Conservation (phyloP, 1,140 invertebrate genomes). For the Penaeus vannamei region DNA sequence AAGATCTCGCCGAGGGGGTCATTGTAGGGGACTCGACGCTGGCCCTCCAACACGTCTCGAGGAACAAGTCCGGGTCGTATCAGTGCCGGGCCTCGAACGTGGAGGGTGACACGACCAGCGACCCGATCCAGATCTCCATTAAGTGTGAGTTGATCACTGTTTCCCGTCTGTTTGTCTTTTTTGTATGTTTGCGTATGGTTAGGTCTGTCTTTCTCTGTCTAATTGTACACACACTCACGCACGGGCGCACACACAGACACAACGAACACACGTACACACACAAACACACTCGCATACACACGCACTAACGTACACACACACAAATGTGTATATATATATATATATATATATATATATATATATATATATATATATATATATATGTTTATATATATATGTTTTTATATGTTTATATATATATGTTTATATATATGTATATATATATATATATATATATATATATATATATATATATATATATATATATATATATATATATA, state of each 20-base stretch:
- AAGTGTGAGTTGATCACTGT: constrained; percentile 74
- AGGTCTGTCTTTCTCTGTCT: too few relatives aligned
- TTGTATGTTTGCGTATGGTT: too few relatives aligned
- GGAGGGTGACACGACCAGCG: constrained; percentile 76
- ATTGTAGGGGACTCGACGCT: constrained; percentile 80
- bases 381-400: not conserved
- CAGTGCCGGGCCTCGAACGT: constrained; percentile 78
- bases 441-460: constrained; percentile 11
- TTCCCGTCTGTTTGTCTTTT: not conserved
- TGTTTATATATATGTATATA: constrained; percentile 2
- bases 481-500: constrained; percentile 28
- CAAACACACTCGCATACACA: not conserved
- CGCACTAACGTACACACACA: not conserved
- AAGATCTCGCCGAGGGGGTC: constrained; percentile 78
- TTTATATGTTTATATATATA: not conserved
- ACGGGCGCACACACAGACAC: not conserved
- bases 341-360: not conserved
- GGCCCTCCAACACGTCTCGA: constrained; percentile 78
- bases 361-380: not conserved
- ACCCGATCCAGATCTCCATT: constrained; percentile 78
- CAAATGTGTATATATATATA: not conserved
- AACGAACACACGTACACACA: not conserved
- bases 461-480: constrained; percentile 22
- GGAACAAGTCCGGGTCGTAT: constrained; percentile 79
- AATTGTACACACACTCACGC: too few relatives aligned